phyloP scores from a whole-genome alignment of 2,888 invertebrate species.

The Rutpela maculata region DNA sequence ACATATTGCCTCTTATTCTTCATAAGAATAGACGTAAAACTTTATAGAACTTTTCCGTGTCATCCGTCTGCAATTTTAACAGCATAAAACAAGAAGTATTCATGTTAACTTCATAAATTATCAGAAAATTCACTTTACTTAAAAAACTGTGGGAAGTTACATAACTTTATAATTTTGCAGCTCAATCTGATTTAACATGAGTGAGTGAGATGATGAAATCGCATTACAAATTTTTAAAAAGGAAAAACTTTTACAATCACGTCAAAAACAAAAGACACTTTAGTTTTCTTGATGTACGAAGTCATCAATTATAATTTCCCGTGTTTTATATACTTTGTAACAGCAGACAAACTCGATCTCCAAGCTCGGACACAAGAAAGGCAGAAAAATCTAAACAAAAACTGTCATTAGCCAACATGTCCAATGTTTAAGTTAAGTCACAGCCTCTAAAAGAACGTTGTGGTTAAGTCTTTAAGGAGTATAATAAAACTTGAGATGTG shows the following conservation, averaged over 20 bases:
- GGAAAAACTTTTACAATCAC: neutral
- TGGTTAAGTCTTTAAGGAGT: neutral
- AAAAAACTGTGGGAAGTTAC: neutral
- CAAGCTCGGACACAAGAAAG: neutral
- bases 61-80: neutral
- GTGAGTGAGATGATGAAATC: neutral
- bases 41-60: neutral
- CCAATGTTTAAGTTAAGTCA: neutral
- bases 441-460: too few relatives aligned
- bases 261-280: neutral
- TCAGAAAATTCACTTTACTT: neutral
- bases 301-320: neutral
- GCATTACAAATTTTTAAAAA: neutral
- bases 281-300: neutral
- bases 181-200: neutral
- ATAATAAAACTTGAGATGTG: neutral
- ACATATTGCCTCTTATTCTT: neutral
- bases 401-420: conserved; percentile 12
- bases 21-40: neutral
- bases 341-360: neutral
- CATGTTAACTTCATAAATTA: neutral
- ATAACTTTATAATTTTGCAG: neutral
- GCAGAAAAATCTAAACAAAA: conserved; percentile 9
- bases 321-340: conserved; percentile 13
- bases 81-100: neutral